Conservation (phyloP, 2,888 invertebrate genomes). For the Eristalinus sepulchralis region DNA sequence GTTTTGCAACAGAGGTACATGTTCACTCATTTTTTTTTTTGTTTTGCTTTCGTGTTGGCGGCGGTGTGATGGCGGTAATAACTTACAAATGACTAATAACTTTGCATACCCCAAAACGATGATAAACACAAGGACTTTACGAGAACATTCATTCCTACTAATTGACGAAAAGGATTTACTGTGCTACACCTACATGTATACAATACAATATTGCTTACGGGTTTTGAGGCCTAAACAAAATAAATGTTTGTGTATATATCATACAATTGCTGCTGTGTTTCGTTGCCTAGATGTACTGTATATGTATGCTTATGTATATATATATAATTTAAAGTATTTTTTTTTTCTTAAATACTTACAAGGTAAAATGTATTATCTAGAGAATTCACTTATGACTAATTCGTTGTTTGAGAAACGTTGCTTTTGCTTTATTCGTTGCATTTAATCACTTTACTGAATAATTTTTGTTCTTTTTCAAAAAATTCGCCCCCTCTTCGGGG, state of each 20-base stretch:
- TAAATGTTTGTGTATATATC: slow-evolving; percentile 49
- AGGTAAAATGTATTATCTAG: slow-evolving; percentile 54
- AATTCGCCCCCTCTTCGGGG: slow-evolving; percentile 74
- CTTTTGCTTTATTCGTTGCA: slow-evolving; percentile 77
- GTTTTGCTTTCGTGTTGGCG: background rate
- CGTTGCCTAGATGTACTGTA: slow-evolving; percentile 50
- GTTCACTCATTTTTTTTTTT: background rate
- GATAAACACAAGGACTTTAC: slow-evolving; percentile 6
- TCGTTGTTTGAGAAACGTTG: slow-evolving; percentile 82
- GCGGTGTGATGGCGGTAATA: slow-evolving; percentile 49
- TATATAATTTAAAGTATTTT: slow-evolving; percentile 33
- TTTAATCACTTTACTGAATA: slow-evolving; percentile 78
- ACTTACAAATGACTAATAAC: slow-evolving; percentile 67
- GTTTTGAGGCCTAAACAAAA: slow-evolving; percentile 40
- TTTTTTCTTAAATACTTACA: slow-evolving; percentile 48
- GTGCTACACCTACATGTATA: slow-evolving; percentile 30
- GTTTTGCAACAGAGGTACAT: background rate
- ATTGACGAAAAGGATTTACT: slow-evolving; percentile 70
- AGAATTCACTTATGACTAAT: slow-evolving; percentile 79
- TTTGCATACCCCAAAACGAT: slow-evolving; percentile 38
- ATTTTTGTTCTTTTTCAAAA: slow-evolving; percentile 54
- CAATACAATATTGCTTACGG: slow-evolving; percentile 57
- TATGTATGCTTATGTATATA: slow-evolving; percentile 33
- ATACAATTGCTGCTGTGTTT: slow-evolving; percentile 54
- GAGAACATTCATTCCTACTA: slow-evolving; percentile 58